Conservation (phyloP, 92 coral and sea anemone species). For the Pocillopora meandrina region DNA sequence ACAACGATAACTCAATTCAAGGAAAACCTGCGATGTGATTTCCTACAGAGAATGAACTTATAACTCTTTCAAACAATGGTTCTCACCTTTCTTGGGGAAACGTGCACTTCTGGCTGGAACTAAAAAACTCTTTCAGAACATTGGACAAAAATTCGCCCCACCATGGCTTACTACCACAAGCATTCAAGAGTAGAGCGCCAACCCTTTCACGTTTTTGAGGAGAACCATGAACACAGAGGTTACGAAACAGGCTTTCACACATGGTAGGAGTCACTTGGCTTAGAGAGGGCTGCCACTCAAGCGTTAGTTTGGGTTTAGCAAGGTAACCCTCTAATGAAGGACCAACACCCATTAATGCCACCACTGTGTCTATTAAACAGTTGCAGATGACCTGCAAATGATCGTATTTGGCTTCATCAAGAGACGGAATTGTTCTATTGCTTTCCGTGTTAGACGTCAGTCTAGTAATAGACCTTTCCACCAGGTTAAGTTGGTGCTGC, state of each 20-base stretch:
- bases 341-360: slow-evolving; percentile 73
- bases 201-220: slow-evolving; percentile 83
- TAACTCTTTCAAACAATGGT: background rate
- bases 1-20: too few species aligned
- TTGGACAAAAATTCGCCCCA: slow-evolving; percentile 94
- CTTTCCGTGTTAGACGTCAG: slow-evolving; percentile 33
- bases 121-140: slow-evolving; percentile 88
- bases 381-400: slow-evolving; percentile 85
- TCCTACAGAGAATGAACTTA: background rate
- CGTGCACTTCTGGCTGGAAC: slow-evolving; percentile 76
- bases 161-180: slow-evolving; percentile 87
- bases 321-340: slow-evolving; percentile 67
- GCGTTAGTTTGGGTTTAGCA: slow-evolving; percentile 51
- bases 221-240: slow-evolving; percentile 86
- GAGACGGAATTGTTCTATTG: background rate
- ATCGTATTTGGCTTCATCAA: slow-evolving; percentile 76
- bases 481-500: slow-evolving; percentile 88
- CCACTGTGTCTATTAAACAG: slow-evolving; percentile 87
- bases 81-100: slow-evolving; percentile 92
- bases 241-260: slow-evolving; percentile 89
- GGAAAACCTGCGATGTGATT: background rate
- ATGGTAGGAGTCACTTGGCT: slow-evolving; percentile 64
- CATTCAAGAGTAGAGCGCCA: slow-evolving; percentile 86
- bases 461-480: slow-evolving; percentile 73
- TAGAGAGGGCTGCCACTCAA: slow-evolving; percentile 57